phyloP scores from a whole-genome alignment of 2,888 invertebrate genomes.

The Spodoptera exigua region DNA sequence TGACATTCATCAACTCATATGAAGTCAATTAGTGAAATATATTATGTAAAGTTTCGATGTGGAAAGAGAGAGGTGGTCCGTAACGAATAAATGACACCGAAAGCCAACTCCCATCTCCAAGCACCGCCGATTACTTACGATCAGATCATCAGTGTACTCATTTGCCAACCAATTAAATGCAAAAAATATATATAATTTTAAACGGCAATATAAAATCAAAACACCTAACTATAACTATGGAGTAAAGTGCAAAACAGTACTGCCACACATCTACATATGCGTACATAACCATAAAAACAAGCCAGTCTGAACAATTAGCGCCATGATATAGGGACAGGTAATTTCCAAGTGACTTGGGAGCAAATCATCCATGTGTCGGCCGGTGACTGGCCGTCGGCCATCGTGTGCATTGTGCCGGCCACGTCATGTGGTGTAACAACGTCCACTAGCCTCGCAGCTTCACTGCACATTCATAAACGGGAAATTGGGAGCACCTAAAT shows the following conservation, averaged over 20 bases:
- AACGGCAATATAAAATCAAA: no score
- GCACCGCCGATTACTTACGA: no score
- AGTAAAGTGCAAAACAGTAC: no score
- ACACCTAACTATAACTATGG: no score
- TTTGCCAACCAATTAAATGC: no score
- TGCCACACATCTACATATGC: not conserved
- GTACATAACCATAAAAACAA: slow-evolving; percentile 3
- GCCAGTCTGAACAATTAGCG: slow-evolving; percentile 8
- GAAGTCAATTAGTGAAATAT: no score
- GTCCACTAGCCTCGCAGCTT: slow-evolving; percentile 21
- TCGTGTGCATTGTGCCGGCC: slow-evolving; percentile 28
- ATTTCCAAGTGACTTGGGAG: slow-evolving; percentile 44
- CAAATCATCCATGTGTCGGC: slow-evolving; percentile 40
- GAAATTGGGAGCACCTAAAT: slow-evolving; percentile 28
- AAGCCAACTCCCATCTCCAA: no score
- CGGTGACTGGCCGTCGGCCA: slow-evolving; percentile 24
- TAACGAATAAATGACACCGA: no score
- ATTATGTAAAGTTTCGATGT: not conserved
- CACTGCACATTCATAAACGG: slow-evolving; percentile 32
- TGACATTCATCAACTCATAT: no score
- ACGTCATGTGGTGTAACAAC: slow-evolving; percentile 25
- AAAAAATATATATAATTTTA: no score
- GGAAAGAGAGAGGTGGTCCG: no score
- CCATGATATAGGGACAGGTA: slow-evolving; percentile 6
- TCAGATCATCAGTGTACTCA: no score